A percentile compares a stretch with the other conserved stretches of the same genome.
phyloP scores from a whole-genome alignment of 2,888 invertebrate species.

The Hypercompe scribonia region DNA sequence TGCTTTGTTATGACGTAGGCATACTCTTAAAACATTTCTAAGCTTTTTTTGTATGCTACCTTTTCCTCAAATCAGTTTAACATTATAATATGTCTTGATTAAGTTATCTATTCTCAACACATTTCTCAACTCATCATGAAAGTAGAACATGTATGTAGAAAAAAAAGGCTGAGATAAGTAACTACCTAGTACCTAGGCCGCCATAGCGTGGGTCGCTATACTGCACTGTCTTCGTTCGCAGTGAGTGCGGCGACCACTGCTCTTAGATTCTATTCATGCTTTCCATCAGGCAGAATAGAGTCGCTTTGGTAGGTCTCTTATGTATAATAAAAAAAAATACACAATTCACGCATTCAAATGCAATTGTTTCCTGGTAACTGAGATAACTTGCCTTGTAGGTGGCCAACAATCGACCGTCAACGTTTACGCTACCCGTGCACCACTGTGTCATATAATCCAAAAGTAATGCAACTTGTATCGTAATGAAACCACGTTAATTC shows the following conservation, averaged over 20 bases:
- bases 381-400: slow-evolving; percentile 1
- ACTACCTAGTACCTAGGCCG: too few species aligned
- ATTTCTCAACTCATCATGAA: not conserved
- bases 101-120: not conserved
- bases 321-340: too few species aligned
- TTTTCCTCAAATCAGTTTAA: too few species aligned
- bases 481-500: slow-evolving; percentile 7
- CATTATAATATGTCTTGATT: not conserved
- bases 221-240: too few species aligned
- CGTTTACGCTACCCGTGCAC: not conserved
- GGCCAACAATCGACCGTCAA: slow-evolving; percentile 10
- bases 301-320: too few species aligned
- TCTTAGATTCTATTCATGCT: too few species aligned
- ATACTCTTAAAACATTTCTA: not conserved
- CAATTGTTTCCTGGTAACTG: not conserved
- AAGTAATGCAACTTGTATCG: slow-evolving; percentile 4
- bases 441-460: not conserved
- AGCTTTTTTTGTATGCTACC: not conserved
- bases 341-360: not conserved
- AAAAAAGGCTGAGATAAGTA: not conserved
- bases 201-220: too few species aligned
- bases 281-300: too few species aligned
- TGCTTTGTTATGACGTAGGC: too few species aligned
- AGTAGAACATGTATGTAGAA: not conserved
- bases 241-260: too few species aligned